These are phyloP conservation scores for Lacerta bilineata DNA, from an alignment of 2,797 vertebrate species.

Conservation along the genomic window DNA sequence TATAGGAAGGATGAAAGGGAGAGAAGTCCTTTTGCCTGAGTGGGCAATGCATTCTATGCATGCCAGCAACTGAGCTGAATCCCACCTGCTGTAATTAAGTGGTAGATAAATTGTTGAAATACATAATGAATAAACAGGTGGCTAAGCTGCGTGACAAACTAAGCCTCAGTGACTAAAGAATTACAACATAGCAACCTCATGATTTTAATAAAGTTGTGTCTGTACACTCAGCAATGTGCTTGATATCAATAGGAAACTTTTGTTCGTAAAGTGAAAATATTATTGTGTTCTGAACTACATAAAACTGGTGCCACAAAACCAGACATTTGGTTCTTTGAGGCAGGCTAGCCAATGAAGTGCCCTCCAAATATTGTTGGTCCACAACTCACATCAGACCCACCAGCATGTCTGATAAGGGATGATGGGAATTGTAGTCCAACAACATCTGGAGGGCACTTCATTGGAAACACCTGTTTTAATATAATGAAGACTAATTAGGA, in stretches of 20 bases:
- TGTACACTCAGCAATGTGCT: not conserved
- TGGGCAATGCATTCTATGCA: no score
- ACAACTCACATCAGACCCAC: no score
- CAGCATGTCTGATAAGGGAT: no score
- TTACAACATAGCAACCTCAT: not conserved
- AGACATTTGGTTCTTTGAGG: not conserved
- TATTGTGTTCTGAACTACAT: not conserved
- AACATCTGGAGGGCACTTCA: no score
- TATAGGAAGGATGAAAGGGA: no score
- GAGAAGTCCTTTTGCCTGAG: no score
- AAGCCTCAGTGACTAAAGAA: not conserved
- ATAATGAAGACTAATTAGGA: not conserved
- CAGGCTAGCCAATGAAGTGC: no score
- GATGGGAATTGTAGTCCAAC: no score
- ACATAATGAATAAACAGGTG: not conserved
- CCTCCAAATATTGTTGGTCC: no score
- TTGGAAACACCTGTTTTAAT: no score
- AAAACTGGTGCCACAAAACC: not conserved
- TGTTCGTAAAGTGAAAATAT: not conserved
- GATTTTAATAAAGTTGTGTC: not conserved
- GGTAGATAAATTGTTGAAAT: not conserved
- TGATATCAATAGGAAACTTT: not conserved
- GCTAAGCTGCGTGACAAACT: not conserved
- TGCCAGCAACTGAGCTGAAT: no score
- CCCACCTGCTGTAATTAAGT: no score